Base-by-base conservation (phyloP, 2,797 vertebrate genomes). In the Podarcis lilfordi region DNA sequence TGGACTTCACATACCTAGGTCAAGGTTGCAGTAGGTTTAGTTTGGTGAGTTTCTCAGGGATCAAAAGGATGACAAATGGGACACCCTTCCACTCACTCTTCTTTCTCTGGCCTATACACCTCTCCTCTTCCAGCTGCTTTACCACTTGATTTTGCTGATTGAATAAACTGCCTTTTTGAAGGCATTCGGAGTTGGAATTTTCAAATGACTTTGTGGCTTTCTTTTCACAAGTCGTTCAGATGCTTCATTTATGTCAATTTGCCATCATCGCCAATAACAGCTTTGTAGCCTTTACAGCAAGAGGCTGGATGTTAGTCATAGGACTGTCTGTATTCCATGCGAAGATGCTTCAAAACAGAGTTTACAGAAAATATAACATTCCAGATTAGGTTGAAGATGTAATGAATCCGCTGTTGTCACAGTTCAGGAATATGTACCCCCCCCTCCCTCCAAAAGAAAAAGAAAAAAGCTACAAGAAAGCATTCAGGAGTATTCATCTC, bases 361-460 rank as follows among this genome's bases (percentile, higher is more conserved):
- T 85, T 91, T 32, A 8, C 13, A 91, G 80, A 75, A 89, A 84
- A 87, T 29, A 27, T 19, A 72, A 1, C 81, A 25, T 88, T 86
- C 59, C 21, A 86, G 75, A 45, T 68, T 21, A 66, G 75, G 43
- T 37, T 86, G 13, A 55, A 72, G 11, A 2, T 88, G 29, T 61
- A 8, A 1, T 55, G 88, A 80, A 86, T 79, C 92, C 80, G 69
- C 1, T 2, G 11, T 5, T 84, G 45, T 74, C 13, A 15, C 40
- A 43, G 3, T 35, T 35, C 71, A 91, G 75, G 90, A 86, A 7
- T 79, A 23, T 66, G 37, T 92, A 5, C 71, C 10, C 23, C 10
- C 23, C 50, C 17, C 25, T 72, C 3, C 32, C 45, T 35, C 32
- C 25, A 7, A 74, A 61, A 76, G 19, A 35, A 7, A 72, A 59